A percentile compares a stretch with the other conserved stretches of the same genome.
Evolutionary conservation across 2,888 invertebrate species (phyloP).

Genomic region (Lissocephala sabroskyi): DNA sequence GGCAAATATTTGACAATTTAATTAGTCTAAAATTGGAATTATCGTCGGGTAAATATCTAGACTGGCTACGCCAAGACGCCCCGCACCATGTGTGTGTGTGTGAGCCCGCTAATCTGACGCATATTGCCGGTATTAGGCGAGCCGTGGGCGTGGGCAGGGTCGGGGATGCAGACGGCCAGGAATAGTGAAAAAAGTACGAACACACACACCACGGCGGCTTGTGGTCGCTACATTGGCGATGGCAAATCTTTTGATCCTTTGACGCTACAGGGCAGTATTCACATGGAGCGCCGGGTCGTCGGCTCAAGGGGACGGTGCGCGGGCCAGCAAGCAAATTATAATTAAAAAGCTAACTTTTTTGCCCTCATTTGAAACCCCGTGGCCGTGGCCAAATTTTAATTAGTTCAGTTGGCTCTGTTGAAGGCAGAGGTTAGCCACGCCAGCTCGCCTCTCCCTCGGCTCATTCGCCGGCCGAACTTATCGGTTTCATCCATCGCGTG

Average conservation of each 20-base stretch:
- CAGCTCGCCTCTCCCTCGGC: conserved; percentile 37
- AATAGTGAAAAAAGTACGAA: too few species aligned
- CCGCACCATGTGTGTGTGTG: background rate
- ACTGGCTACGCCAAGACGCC: too few species aligned
- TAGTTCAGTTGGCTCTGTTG: conserved; percentile 56
- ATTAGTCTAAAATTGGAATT: conserved; percentile 68
- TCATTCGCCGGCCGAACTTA: too few species aligned
- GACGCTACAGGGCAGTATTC: background rate
- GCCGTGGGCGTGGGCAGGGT: background rate
- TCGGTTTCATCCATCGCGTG: too few species aligned
- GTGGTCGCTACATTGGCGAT: conserved; percentile 55
- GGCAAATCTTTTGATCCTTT: conserved; percentile 56
- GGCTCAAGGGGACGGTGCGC: background rate
- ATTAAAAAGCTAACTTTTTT: conserved; percentile 52
- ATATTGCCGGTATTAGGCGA: conserved; percentile 10
- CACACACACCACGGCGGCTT: conserved; percentile 36
- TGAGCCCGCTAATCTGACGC: conserved; percentile 9
- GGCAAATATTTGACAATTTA: conserved; percentile 72
- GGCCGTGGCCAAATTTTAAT: conserved; percentile 49
- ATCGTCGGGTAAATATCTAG: conserved; percentile 32
- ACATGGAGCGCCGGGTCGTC: conserved; percentile 1
- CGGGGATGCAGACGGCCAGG: too few species aligned
- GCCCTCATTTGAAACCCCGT: conserved; percentile 13
- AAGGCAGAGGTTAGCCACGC: too few species aligned
- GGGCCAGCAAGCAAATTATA: conserved; percentile 32